A percentile compares a stretch with the other conserved stretches of the same genome.
Conservation (phyloP, 92 coral and sea anemone species). For the Ricordea florida region DNA sequence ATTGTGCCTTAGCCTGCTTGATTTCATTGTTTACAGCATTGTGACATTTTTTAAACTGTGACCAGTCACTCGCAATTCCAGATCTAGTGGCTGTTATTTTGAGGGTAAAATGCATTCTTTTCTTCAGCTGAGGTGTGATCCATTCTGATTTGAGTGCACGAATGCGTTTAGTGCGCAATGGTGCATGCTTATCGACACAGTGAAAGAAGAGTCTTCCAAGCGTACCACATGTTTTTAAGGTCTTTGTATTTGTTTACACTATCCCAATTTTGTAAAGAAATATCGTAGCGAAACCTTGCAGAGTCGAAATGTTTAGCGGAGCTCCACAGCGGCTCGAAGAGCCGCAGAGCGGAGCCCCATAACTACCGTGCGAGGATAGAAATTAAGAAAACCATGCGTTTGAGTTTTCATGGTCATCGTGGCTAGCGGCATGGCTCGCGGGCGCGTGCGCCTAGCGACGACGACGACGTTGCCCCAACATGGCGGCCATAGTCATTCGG, state of each 20-base stretch:
- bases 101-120: neutral
- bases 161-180: constrained; percentile 27
- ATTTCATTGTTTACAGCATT: constrained; percentile 27
- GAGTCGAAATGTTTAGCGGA: neutral
- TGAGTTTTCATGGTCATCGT: no score
- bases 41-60: constrained; percentile 8
- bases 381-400: no score
- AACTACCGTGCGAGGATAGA: no score
- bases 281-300: neutral
- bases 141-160: constrained; percentile 21
- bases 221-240: constrained; percentile 39
- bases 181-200: constrained; percentile 24
- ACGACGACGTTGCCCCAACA: no score
- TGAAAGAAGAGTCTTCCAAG: constrained; percentile 23
- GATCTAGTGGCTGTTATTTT: neutral
- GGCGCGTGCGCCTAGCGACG: no score
- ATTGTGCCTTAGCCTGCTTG: constrained; percentile 16
- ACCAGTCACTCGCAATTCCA: neutral
- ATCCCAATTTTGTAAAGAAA: constrained; percentile 36
- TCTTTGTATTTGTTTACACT: neutral
- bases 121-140: neutral
- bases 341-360: no score
- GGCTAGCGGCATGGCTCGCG: no score
- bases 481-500: no score
- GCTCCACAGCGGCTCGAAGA: no score